Base-by-base conservation (phyloP, 2,888 invertebrate genomes). In the Lasioglossum malachurum region DNA sequence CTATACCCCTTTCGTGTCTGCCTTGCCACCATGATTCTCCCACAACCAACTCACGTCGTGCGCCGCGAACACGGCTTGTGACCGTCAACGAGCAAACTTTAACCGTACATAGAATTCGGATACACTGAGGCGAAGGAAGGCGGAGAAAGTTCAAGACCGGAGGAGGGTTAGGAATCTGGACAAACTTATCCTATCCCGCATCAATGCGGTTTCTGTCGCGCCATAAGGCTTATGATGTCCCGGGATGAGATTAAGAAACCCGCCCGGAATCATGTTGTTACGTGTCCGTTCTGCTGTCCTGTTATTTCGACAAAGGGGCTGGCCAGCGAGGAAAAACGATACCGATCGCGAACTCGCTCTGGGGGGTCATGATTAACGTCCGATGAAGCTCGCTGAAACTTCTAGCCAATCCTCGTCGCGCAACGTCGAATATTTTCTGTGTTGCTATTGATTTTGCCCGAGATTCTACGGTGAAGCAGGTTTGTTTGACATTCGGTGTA, bases 51-150 rank as follows among this genome's bases (percentile, higher is more conserved):
- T 86, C 78, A 73, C 87, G 88, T 88, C 87, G 85, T 83, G 82
- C 78, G 75, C 88, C 88, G 77, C 85, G 87, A 84, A 72, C 79
- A 83, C 84, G 78, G 75, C 88, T 90, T 84, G 88, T 88, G 90
- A 90, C 91, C 90, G 86, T 91, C 91, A 89, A 93, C 89, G 90
- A 89, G 90, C 86, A 88, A 93, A 92, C 92, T 93, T 93, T 90
- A 91, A 92, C 89, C 88, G 85, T 87, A 88, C 83, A 77, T 81
- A 84, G 83, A 81, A 82, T 89, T 78, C 82, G 87, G 83, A 86
- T 89, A 84, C 72, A 75, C 75, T 46, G 78, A 67, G 14, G 78
- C 64, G 84, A 73, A 83, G 80, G 82, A 78, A 73, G 71, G 75
- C 71, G 82, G 60, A 74, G 82, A 75, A 84, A 82, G 76, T 76